Conservation (phyloP, 2,113 vertebrate species). For the Chelonoidis abingdonii region DNA sequence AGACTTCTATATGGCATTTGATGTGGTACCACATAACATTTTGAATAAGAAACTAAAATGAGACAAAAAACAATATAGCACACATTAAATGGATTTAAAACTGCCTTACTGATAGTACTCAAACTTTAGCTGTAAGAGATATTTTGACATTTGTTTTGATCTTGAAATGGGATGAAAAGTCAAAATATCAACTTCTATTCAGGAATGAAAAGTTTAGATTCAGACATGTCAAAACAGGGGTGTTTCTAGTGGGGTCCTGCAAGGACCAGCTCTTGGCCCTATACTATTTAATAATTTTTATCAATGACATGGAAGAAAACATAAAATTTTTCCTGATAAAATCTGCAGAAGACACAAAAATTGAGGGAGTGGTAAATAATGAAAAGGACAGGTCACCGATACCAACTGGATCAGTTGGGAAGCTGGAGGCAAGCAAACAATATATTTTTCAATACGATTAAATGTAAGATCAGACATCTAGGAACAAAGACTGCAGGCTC, state of each 20-base stretch:
- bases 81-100: background rate
- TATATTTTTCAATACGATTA: background rate
- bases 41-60: background rate
- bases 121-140: background rate
- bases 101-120: background rate
- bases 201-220: background rate
- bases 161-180: background rate
- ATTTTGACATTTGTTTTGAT: background rate
- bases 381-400: background rate
- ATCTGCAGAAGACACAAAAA: background rate
- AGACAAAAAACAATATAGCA: background rate
- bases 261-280: background rate
- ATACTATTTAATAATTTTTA: background rate
- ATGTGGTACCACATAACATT: background rate
- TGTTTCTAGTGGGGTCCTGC: background rate
- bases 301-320: background rate
- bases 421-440: background rate
- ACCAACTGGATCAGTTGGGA: background rate
- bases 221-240: background rate
- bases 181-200: background rate
- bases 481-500: background rate
- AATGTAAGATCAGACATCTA: background rate
- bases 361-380: background rate
- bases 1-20: background rate
- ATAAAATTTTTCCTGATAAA: background rate